A percentile compares a stretch with the other conserved stretches of the same genome.
Conservation (phyloP, 2,888 invertebrate species). For the Drosophila tanythrix region DNA sequence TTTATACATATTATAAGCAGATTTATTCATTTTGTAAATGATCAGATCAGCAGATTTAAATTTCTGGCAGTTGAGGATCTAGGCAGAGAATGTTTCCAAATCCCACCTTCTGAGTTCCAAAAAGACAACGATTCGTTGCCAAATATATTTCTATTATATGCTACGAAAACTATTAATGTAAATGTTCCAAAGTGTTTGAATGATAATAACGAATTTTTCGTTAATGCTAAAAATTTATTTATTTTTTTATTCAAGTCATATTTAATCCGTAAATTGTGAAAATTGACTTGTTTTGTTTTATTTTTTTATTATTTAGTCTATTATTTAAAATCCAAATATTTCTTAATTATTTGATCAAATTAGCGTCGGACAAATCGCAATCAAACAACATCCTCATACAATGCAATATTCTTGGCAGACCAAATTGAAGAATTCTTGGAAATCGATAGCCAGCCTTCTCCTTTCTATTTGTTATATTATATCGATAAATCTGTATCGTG, state of each 20-base stretch:
- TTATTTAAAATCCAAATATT: too few relatives aligned
- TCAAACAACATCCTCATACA: neutral
- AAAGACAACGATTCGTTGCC: neutral
- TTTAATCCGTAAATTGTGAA: neutral
- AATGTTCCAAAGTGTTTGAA: neutral
- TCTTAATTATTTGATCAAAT: neutral
- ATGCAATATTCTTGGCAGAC: neutral
- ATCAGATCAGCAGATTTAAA: too few relatives aligned
- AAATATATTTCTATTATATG: neutral
- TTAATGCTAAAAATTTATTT: neutral
- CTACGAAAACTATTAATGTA: neutral
- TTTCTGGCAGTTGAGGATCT: neutral
- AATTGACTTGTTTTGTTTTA: neutral
- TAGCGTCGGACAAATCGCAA: neutral
- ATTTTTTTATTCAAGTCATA: neutral
- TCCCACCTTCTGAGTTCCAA: neutral
- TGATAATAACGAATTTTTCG: neutral
- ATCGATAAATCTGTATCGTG: neutral
- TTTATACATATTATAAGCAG: neutral
- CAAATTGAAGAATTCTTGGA: neutral
- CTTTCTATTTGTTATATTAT: neutral
- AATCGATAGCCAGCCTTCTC: neutral
- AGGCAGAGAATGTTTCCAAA: neutral
- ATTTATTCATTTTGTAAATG: neutral
- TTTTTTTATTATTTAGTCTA: neutral